phyloP scores from a whole-genome alignment of 2,797 vertebrate species.

The Prionace glauca region DNA sequence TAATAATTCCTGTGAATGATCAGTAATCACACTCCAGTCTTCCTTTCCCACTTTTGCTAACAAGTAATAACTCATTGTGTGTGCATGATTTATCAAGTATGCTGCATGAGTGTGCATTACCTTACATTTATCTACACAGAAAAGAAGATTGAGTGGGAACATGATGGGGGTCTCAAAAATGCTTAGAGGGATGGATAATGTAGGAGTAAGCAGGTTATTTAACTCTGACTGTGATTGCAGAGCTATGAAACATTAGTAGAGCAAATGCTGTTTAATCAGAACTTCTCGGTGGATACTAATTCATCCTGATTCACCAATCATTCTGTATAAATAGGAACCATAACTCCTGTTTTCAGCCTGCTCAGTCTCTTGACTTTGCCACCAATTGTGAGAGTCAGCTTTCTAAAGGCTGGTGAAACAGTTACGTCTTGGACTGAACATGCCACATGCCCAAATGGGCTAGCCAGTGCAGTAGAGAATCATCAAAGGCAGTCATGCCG shows the following conservation, averaged over 20 bases:
- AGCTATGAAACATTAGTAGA: slow-evolving; percentile 5
- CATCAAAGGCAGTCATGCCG: background rate
- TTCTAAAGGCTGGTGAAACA: background rate
- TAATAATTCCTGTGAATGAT: slow-evolving; percentile 17
- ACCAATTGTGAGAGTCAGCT: background rate
- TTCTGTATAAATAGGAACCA: background rate
- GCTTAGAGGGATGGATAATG: slow-evolving; percentile 27
- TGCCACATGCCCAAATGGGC: background rate
- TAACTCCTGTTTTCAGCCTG: slow-evolving; percentile 2
- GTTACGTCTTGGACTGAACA: background rate
- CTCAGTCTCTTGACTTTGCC: background rate
- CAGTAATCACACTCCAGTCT: slow-evolving; percentile 2
- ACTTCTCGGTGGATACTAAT: slow-evolving; percentile 23
- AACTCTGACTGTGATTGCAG: slow-evolving; percentile 11
- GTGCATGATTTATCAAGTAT: slow-evolving; percentile 12
- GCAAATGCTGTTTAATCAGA: slow-evolving; percentile 22
- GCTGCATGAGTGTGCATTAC: slow-evolving; percentile 8
- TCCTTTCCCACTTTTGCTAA: slow-evolving; percentile 3
- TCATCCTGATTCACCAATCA: slow-evolving; percentile 22
- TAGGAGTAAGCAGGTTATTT: slow-evolving; percentile 36
- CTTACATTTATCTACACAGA: slow-evolving; percentile 28
- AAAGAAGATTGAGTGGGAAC: slow-evolving; percentile 32
- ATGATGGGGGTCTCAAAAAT: background rate
- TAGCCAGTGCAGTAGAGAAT: background rate
- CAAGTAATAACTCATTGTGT: background rate